phyloP scores from a whole-genome alignment of 2,888 invertebrate species.

The Folsomia candida region DNA sequence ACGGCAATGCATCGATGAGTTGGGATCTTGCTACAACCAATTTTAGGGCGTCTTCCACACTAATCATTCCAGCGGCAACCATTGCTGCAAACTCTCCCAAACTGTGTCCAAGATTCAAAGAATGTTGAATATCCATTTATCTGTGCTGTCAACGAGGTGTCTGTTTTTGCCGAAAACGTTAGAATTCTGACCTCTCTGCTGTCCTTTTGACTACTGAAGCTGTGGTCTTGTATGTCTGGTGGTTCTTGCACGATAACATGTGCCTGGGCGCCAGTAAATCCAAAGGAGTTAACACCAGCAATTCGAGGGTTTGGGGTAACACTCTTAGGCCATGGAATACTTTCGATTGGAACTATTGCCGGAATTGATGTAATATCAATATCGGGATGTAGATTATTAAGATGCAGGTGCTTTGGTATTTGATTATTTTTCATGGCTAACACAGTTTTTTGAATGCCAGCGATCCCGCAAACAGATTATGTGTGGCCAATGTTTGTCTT shows the following conservation, averaged over 20 bases:
- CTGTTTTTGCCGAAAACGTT: conserved; percentile 25
- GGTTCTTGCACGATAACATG: conserved; percentile 18
- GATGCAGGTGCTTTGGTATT: conserved; percentile 24
- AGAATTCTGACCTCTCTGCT: conserved; percentile 14
- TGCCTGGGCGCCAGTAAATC: conserved; percentile 27
- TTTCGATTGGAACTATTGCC: conserved; percentile 28
- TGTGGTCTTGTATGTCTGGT: background rate
- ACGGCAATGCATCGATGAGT: conserved; percentile 8
- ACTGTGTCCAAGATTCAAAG: conserved; percentile 26
- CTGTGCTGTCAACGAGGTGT: conserved; percentile 24
- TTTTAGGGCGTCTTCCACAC: conserved; percentile 17
- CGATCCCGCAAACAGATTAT: conserved; percentile 24
- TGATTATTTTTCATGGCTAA: conserved; percentile 21
- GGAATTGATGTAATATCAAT: conserved; percentile 25
- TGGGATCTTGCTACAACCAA: conserved; percentile 16
- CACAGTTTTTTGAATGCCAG: conserved; percentile 30
- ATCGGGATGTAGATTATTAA: conserved; percentile 22
- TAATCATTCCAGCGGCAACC: conserved; percentile 23
- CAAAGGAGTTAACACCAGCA: conserved; percentile 32
- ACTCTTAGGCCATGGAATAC: conserved; percentile 8
- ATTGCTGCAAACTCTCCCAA: conserved; percentile 29
- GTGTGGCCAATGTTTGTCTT: background rate
- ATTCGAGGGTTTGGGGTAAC: conserved; percentile 18
- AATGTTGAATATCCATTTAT: too few species aligned
- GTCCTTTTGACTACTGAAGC: background rate